Conservation (phyloP, 2,888 invertebrate species). For the Lasiommata megera region DNA sequence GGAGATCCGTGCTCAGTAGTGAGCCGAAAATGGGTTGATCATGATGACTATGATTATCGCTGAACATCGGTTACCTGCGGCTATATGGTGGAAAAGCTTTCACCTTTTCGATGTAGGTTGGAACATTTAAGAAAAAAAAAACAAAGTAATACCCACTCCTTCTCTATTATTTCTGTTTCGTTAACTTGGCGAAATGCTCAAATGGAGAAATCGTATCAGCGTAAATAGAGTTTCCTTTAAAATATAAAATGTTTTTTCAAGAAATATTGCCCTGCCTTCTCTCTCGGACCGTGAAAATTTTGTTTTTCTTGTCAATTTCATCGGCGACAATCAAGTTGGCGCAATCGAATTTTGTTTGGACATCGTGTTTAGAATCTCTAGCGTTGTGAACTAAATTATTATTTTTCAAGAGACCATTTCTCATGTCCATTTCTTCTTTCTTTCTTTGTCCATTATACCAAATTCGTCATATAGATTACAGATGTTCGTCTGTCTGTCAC, state of each 20-base stretch:
- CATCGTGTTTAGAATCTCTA: slow-evolving; percentile 26
- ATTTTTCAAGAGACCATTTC: not conserved
- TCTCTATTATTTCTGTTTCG: not conserved
- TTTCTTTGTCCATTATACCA: too few species aligned
- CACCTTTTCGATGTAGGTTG: too few species aligned
- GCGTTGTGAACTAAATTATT: not conserved
- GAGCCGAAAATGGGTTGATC: too few species aligned
- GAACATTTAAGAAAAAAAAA: too few species aligned
- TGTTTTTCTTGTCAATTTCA: slow-evolving; percentile 29
- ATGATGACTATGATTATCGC: too few species aligned
- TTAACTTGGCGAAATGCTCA: slow-evolving; percentile 1
- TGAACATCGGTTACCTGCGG: too few species aligned
- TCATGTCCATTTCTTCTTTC: too few species aligned
- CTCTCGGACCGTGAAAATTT: slow-evolving; percentile 15
- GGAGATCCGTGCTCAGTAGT: too few species aligned
- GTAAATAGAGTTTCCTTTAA: slow-evolving; percentile 10
- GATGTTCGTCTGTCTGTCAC: too few species aligned
- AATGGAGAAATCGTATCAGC: slow-evolving; percentile 7
- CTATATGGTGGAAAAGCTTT: too few species aligned
- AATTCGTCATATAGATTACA: too few species aligned
- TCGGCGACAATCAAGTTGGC: slow-evolving; percentile 29
- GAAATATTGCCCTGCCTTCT: slow-evolving; percentile 13
- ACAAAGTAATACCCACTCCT: too few species aligned
- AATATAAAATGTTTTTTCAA: slow-evolving; percentile 2
- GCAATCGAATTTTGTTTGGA: slow-evolving; percentile 28